A percentile compares a stretch with the other conserved stretches of the same genome.
phyloP scores from a whole-genome alignment of 2,113 vertebrate species.

The Mus musculus region DNA sequence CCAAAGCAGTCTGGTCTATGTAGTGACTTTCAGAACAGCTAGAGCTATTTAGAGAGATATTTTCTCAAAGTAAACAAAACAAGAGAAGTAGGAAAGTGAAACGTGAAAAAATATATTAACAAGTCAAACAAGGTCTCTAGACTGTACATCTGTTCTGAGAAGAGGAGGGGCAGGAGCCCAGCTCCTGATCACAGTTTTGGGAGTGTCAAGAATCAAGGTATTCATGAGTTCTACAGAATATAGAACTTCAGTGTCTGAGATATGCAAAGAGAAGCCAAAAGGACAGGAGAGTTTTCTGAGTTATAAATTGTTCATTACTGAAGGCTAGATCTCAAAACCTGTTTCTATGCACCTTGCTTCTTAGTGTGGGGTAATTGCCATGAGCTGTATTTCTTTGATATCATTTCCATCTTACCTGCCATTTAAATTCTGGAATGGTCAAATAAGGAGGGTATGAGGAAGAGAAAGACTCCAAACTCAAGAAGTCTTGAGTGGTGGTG shows the following conservation, averaged over 20 bases:
- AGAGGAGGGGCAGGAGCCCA: neutral
- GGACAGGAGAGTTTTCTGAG: too few relatives aligned
- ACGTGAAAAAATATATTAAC: neutral
- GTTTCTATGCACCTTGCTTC: neutral
- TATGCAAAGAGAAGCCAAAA: neutral
- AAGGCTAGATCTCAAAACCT: neutral
- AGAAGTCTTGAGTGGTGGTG: neutral
- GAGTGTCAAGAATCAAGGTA: neutral
- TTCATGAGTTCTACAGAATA: neutral
- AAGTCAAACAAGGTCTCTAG: neutral
- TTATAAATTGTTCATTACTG: neutral
- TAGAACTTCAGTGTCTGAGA: neutral
- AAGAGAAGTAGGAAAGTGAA: neutral
- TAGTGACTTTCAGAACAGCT: neutral
- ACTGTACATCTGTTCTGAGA: neutral
- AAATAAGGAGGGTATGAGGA: neutral
- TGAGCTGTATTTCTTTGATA: accelerated
- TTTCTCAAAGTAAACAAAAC: neutral
- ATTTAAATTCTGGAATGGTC: neutral
- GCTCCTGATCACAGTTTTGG: neutral
- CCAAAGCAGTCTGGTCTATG: neutral
- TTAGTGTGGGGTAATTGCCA: neutral
- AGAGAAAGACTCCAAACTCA: neutral
- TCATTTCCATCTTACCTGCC: neutral
- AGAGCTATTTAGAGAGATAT: neutral